A percentile compares a stretch with the other conserved stretches of the same genome.
phyloP scores from a whole-genome alignment of 2,113 vertebrate species.

The Chunga burmeisteri region DNA sequence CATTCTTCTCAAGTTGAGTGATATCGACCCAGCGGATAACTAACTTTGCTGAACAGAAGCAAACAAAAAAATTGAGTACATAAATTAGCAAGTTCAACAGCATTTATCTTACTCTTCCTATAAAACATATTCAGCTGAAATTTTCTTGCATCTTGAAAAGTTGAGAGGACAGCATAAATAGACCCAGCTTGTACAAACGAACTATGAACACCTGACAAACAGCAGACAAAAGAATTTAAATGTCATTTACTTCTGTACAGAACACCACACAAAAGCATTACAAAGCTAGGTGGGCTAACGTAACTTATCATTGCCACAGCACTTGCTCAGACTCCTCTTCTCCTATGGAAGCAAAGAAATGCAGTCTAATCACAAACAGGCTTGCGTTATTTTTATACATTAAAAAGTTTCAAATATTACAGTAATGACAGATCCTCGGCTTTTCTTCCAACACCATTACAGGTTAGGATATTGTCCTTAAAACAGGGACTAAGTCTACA shows the following conservation, averaged over 20 bases:
- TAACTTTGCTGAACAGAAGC: constrained; percentile 82
- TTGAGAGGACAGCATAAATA: not conserved
- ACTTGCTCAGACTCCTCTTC: not conserved
- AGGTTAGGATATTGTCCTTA: not conserved
- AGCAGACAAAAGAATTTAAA: not conserved
- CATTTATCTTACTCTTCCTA: not conserved
- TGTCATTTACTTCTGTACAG: not conserved
- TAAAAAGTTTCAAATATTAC: not conserved
- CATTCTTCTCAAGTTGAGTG: constrained; percentile 94
- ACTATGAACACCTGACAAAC: not conserved
- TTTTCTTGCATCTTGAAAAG: not conserved
- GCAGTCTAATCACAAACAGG: not conserved
- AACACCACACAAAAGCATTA: not conserved
- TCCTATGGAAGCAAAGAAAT: not conserved
- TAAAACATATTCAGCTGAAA: not conserved
- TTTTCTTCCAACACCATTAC: not conserved
- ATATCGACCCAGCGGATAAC: constrained; percentile 98
- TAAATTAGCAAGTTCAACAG: not conserved
- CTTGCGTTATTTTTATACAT: not conserved
- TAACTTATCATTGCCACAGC: not conserved
- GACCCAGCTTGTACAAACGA: not conserved
- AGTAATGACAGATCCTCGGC: not conserved
- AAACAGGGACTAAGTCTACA: not conserved
- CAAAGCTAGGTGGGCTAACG: not conserved
- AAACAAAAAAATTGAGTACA: not conserved